Conservation (phyloP, 2,113 vertebrate genomes). For the Sterna hirundo region DNA sequence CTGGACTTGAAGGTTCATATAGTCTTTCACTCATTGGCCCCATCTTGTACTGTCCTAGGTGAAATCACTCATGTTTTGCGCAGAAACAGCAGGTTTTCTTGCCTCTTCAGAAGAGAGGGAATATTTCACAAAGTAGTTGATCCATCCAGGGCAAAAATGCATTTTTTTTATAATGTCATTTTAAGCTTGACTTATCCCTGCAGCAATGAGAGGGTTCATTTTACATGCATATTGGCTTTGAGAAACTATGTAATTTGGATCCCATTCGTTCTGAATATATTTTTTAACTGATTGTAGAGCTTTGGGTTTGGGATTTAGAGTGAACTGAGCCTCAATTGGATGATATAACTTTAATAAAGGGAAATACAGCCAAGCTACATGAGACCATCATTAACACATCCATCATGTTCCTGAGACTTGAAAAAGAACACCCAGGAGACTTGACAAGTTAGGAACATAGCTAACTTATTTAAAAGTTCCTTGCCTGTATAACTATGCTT, state of each 20-base stretch:
- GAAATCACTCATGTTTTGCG: not conserved
- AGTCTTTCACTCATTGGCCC: not conserved
- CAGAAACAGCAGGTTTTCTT: not conserved
- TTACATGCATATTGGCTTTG: not conserved
- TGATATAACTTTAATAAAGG: conserved; percentile 17
- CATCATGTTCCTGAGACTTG: not conserved
- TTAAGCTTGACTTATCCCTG: conserved; percentile 15
- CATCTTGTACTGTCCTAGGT: not conserved
- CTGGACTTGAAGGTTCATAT: not conserved
- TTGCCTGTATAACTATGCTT: not conserved
- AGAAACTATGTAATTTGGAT: conserved; percentile 21
- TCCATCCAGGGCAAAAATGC: not conserved
- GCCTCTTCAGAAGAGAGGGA: not conserved
- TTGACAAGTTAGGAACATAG: conserved; percentile 18
- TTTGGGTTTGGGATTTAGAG: not conserved
- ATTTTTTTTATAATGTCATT: conserved; percentile 24
- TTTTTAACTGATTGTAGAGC: conserved; percentile 9
- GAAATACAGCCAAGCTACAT: conserved; percentile 37
- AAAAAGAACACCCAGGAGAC: conserved; percentile 17
- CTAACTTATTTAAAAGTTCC: conserved; percentile 3
- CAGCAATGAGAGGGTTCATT: not conserved
- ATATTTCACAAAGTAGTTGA: not conserved
- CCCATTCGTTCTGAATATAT: conserved; percentile 2
- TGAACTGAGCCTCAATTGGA: not conserved
- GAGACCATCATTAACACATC: conserved; percentile 26